A percentile compares a stretch with the other conserved stretches of the same genome.
phyloP scores from a whole-genome alignment of 2,113 vertebrate species.

The Rallus limicola region DNA sequence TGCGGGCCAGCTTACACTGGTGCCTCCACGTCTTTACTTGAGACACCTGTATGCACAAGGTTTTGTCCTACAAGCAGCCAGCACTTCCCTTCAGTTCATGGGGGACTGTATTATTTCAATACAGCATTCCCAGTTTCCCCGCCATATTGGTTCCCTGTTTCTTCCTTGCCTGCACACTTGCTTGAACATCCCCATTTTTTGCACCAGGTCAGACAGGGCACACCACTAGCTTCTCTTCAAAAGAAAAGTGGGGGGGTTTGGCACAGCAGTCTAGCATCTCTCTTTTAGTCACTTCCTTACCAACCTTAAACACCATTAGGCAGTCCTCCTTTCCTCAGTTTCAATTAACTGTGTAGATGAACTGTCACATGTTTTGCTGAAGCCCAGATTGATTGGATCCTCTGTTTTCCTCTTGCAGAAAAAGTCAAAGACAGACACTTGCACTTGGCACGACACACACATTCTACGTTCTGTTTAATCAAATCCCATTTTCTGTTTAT shows the following conservation, averaged over 20 bases:
- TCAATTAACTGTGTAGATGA: background rate
- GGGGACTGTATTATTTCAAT: background rate
- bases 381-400: background rate
- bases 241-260: background rate
- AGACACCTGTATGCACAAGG: background rate
- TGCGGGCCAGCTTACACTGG: background rate
- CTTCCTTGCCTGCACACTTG: background rate
- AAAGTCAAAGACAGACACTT: background rate
- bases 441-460: background rate
- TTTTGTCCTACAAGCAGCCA: background rate
- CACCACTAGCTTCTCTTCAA: background rate
- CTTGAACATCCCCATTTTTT: background rate
- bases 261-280: background rate
- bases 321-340: background rate
- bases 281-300: background rate
- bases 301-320: background rate
- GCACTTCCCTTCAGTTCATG: background rate
- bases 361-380: background rate
- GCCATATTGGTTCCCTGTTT: background rate
- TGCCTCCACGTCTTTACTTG: background rate
- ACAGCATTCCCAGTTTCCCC: background rate
- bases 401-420: background rate
- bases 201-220: background rate
- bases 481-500: background rate
- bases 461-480: background rate